These are phyloP conservation scores for Lepidocolaptes lacrymiger DNA, from an alignment of 2,797 vertebrate species.

Conservation along the genomic window DNA sequence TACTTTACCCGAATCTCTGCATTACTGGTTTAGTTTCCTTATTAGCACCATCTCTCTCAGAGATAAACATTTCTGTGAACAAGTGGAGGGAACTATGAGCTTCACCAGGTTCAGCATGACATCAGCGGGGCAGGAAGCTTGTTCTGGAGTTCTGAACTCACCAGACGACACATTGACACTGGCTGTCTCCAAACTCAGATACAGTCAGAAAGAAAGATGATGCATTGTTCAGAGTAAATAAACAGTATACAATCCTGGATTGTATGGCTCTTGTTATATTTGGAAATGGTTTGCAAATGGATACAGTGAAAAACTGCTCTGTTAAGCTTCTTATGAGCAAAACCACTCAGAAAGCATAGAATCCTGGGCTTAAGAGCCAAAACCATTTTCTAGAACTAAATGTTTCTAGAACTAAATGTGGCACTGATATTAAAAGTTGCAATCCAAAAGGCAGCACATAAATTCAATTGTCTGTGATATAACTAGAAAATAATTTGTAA, in stretches of 20 bases:
- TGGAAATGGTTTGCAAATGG: not conserved
- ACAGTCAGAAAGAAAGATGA: not conserved
- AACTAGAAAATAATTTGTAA: not conserved
- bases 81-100: not conserved
- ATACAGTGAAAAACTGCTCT: not conserved
- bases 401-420: not conserved
- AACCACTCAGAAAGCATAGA: not conserved
- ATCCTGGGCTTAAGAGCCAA: not conserved
- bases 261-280: not conserved
- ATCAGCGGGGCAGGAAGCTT: not conserved
- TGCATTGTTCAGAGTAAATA: not conserved
- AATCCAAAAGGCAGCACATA: not conserved
- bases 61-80: rapidly evolving
- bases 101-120: rapidly evolving
- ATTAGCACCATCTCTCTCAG: not conserved
- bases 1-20: not conserved
- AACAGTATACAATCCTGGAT: not conserved
- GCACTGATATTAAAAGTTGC: not conserved
- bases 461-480: not conserved
- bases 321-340: not conserved
- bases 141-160: not conserved
- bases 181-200: not conserved
- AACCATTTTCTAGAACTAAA: not conserved
- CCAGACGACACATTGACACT: not conserved
- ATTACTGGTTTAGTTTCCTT: not conserved